Base-by-base conservation (phyloP, 2,113 vertebrate species). In the Hippoglossus stenolepis region DNA sequence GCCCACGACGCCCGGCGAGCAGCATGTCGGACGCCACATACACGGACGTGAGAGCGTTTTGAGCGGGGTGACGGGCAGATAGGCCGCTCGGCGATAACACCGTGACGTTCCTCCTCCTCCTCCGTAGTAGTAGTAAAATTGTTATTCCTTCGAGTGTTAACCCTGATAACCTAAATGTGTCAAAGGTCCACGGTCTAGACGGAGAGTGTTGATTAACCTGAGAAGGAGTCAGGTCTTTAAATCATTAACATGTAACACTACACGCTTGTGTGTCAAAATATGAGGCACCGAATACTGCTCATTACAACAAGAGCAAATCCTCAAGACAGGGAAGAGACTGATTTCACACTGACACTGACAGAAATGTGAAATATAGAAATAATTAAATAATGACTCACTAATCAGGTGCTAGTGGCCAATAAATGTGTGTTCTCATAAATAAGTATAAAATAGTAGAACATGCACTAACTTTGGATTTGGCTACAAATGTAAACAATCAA, bases 21-120 rank as follows among this genome's bases (percentile, higher is more conserved):
- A 26, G 61, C 86, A 45, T 38, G 85, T 75, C 80, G 81, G 77
- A 73, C 21, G 61, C 69, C 65, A 75, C 57, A 6, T 49, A 38
- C 20, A 17, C 3, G 59, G 65, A 73, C 80, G 54, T 51, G 77
- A 24, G 70, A n/a, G 80, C 45, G 0, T 69, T 74, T n/a, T 15
- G 40, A 78, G 51, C 40, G 2, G 40, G 40, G 10, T 11, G 40
- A 40, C 40, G 10, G 68, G 17, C 56, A 26, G 47, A 49, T 4
- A 49, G 47, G 40, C 60, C 18, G 63, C 73, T 75, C 23, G 20
- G 70, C 59, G 75, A 58, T 63, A 68, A 24, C 10, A 14, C 51
- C 0, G 38, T 24, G 66, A 43, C 14, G 0, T 1, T 51, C 15
- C 20, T 49, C 56, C 26, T 14, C 56, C 26, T 28, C 26, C 28